phyloP scores from a whole-genome alignment of 37 sponge, comb jelly and placozoan species.

The Halichondria panicea region DNA sequence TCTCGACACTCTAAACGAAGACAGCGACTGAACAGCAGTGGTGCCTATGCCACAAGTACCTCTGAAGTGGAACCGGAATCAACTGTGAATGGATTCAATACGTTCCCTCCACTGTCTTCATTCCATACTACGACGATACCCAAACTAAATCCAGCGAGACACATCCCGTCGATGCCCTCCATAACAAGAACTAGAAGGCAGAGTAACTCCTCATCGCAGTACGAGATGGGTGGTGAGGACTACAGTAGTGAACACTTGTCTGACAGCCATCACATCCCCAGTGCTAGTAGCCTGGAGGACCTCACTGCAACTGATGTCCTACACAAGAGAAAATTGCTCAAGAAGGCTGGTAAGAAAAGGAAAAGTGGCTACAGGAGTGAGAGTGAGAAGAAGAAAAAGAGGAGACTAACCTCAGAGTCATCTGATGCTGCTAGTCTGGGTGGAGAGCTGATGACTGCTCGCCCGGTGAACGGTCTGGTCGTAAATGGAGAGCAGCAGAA shows the following conservation, averaged over 20 bases:
- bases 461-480: not conserved
- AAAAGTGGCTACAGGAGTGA: constrained; percentile 12
- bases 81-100: no score
- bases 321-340: not conserved
- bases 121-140: no score
- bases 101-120: no score
- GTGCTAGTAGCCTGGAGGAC: constrained; percentile 50
- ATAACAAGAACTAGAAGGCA: not conserved
- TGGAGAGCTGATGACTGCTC: not conserved
- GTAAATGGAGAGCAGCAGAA: constrained; percentile 5
- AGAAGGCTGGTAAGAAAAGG: not conserved
- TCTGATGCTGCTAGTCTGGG: constrained; percentile 23
- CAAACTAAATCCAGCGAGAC: no score
- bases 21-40: no score
- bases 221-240: constrained; percentile 8
- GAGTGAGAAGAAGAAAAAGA: not conserved
- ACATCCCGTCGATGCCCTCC: constrained; percentile 1
- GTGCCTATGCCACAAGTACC: not conserved
- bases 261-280: not conserved
- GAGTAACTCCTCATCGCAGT: constrained; percentile 31
- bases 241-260: not conserved
- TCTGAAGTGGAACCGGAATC: constrained; percentile 5
- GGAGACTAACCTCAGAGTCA: constrained; percentile 4
- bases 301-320: constrained; percentile 21
- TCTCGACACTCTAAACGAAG: no score